These are phyloP conservation scores for mouse (Mus musculus) DNA, from an alignment of 2,113 vertebrate species.

Conservation along the genomic window GRCm39 chr15:6954001-6954500, in stretches of 20 bases:
- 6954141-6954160: neutral
- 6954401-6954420: neutral
- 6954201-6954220: neutral
- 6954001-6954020: neutral
- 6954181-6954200: neutral
- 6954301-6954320: neutral
- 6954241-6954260: neutral
- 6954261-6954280: neutral
- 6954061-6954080: neutral
- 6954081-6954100: neutral
- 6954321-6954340: fast-evolving
- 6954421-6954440: neutral
- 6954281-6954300: neutral
- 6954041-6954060: neutral
- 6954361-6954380: neutral
- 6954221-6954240: neutral
- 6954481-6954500: neutral
- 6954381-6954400: neutral
- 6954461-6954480: neutral
- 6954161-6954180: neutral
- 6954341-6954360: neutral
- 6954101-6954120: neutral
- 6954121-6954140: neutral
- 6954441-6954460: neutral
- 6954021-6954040: neutral